Percentiles rank a stretch among this genome's conserved stretches.
Evolutionary conservation across 2,888 invertebrate genomes (phyloP).

Genomic region (Aphodius granarius): DNA sequence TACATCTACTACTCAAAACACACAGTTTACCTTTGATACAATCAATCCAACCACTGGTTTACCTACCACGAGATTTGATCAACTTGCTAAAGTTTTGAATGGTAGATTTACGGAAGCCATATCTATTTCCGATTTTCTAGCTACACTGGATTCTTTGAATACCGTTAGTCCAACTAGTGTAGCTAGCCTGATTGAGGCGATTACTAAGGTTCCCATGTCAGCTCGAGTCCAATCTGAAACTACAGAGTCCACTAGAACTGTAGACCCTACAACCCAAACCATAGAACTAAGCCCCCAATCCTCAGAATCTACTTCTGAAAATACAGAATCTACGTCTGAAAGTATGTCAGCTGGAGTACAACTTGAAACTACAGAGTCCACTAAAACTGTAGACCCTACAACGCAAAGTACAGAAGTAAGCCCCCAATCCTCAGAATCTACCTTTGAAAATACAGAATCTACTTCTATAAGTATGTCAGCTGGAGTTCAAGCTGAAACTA

Average conservation of each 20-base stretch:
- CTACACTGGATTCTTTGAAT: slow-evolving; percentile 25
- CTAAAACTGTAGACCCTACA: not conserved
- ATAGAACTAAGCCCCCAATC: not conserved
- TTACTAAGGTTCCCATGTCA: slow-evolving; percentile 2
- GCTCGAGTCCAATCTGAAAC: not conserved
- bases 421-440: no score
- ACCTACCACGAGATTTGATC: slow-evolving; percentile 31
- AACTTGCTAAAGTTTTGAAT: not conserved
- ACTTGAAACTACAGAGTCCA: slow-evolving; percentile 12
- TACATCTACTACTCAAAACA: not conserved
- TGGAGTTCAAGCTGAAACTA: not conserved
- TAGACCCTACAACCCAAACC: not conserved
- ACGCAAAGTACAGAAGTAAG: not conserved
- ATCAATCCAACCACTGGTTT: slow-evolving; percentile 39
- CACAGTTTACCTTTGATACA: not conserved
- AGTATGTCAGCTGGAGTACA: not conserved
- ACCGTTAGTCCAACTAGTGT: slow-evolving; percentile 17
- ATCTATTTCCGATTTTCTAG: slow-evolving; percentile 34
- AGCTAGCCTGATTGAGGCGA: not conserved
- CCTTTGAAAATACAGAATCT: no score
- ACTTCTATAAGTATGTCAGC: no score
- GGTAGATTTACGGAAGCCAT: slow-evolving; percentile 27
- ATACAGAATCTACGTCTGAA: not conserved
- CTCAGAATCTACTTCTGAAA: no score
- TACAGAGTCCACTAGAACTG: not conserved